Evolutionary conservation across 1,140 invertebrate genomes (phyloP).

Genomic region (Drosophila kepulauana): DNA sequence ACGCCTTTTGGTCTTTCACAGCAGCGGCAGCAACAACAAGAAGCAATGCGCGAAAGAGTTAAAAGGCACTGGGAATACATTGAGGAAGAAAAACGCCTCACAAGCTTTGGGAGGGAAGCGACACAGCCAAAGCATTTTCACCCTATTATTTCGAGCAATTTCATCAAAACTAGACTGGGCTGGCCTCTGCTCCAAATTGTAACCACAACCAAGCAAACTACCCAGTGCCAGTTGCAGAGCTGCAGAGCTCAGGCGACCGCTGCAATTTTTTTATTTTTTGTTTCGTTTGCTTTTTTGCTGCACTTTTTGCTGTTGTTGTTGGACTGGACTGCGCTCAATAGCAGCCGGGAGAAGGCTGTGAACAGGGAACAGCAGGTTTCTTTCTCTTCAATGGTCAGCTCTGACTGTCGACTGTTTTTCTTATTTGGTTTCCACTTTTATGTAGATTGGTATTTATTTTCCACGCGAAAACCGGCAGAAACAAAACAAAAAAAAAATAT

Average conservation of each 20-base stretch:
- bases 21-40: neutral
- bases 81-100: slow-evolving; percentile 23
- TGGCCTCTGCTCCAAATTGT: slow-evolving; percentile 70
- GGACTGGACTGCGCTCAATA: slow-evolving; percentile 55
- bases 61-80: slow-evolving; percentile 57
- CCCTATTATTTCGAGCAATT: slow-evolving; percentile 82
- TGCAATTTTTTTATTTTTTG: slow-evolving; percentile 31
- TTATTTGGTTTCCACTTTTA: slow-evolving; percentile 82
- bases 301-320: slow-evolving; percentile 24
- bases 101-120: slow-evolving; percentile 15
- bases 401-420: slow-evolving; percentile 65
- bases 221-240: slow-evolving; percentile 19
- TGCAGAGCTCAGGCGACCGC: slow-evolving; percentile 30
- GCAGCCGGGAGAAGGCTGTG: slow-evolving; percentile 45
- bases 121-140: slow-evolving; percentile 69
- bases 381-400: slow-evolving; percentile 61
- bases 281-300: slow-evolving; percentile 45
- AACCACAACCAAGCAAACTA: slow-evolving; percentile 63
- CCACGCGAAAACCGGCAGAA: slow-evolving; percentile 72
- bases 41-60: slow-evolving; percentile 77
- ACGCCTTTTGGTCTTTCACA: slow-evolving; percentile 77
- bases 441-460: slow-evolving; percentile 84
- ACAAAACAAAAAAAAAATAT: slow-evolving; percentile 17
- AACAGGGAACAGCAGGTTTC: slow-evolving; percentile 62
- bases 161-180: slow-evolving; percentile 77